phyloP scores from a whole-genome alignment of 2,888 invertebrate species.

The Timandra comae region DNA sequence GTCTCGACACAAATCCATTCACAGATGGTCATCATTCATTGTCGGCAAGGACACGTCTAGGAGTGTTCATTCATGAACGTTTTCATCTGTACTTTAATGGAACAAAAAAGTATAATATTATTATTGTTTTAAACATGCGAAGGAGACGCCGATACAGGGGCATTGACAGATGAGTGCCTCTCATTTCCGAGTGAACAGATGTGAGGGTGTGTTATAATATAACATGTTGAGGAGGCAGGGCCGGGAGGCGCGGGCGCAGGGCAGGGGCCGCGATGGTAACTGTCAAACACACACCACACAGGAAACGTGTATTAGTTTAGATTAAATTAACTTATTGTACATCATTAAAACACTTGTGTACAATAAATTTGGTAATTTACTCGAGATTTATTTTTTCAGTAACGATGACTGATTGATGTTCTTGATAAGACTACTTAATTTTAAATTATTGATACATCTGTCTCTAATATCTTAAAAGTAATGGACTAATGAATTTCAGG shows the following conservation, averaged over 20 bases:
- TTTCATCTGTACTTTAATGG: constrained; percentile 32
- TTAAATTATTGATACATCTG: too few relatives aligned
- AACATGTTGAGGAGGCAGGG: constrained; percentile 21
- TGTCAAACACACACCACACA: constrained; percentile 38
- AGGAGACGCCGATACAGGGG: constrained; percentile 20
- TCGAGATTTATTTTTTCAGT: too few relatives aligned
- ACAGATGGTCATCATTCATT: constrained; percentile 51
- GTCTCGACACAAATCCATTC: constrained; percentile 37
- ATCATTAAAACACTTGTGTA: too few relatives aligned
- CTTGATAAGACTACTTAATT: too few relatives aligned
- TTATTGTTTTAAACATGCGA: constrained; percentile 47
- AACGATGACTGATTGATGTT: too few relatives aligned
- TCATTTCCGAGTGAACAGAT: constrained; percentile 52
- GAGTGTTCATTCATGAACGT: constrained; percentile 48
- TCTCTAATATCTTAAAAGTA: too few relatives aligned
- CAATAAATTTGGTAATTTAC: neutral
- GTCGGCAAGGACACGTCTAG: constrained; percentile 43
- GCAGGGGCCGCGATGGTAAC: constrained; percentile 14
- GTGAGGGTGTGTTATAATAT: constrained; percentile 27
- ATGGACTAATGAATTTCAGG: too few relatives aligned
- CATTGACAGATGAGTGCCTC: constrained; percentile 39
- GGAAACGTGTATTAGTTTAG: constrained; percentile 49
- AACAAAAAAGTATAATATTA: constrained; percentile 37
- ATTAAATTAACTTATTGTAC: constrained; percentile 35
- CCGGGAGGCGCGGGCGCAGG: constrained; percentile 23